Percentiles rank a stretch among this genome's conserved stretches.
Conservation (phyloP, 2,797 vertebrate species). For the Sebastes umbrosus region DNA sequence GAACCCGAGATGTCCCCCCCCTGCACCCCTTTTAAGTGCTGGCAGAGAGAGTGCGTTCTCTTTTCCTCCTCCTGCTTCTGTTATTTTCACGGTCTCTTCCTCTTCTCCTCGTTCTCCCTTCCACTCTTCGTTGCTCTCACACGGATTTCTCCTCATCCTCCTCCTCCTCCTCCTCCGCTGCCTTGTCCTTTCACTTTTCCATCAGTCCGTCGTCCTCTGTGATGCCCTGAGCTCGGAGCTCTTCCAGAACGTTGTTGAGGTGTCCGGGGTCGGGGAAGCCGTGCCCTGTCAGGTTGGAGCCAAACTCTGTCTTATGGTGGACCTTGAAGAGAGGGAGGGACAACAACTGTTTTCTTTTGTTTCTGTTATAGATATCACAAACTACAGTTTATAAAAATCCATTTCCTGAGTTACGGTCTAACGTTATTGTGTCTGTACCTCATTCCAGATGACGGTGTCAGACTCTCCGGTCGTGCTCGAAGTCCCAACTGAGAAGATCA, state of each 20-base stretch:
- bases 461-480: conserved; percentile 95
- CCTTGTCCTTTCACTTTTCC: conserved; percentile 59
- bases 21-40: conserved; percentile 44
- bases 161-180: not conserved
- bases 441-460: conserved; percentile 95
- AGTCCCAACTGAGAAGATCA: conserved; percentile 93
- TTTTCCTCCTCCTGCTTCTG: not conserved
- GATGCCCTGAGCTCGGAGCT: conserved; percentile 93
- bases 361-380: not conserved
- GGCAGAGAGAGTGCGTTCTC: conserved; percentile 33
- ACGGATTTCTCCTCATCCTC: not conserved
- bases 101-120: not conserved
- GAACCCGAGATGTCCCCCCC: not conserved
- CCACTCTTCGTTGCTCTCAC: not conserved
- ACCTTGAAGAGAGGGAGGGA: conserved; percentile 45
- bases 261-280: conserved; percentile 94
- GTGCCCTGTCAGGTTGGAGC: conserved; percentile 94
- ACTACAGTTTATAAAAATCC: not conserved
- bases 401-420: not conserved
- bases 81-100: not conserved
- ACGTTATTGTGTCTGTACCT: conserved; percentile 74
- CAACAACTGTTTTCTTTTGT: not conserved
- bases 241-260: conserved; percentile 91
- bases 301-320: conserved; percentile 94
- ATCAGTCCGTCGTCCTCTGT: conserved; percentile 81